A percentile compares a stretch with the other conserved stretches of the same genome.
These are phyloP conservation scores for Thunnus thynnus DNA, from an alignment of 2,113 vertebrate genomes.

Conservation along the genomic window DNA sequence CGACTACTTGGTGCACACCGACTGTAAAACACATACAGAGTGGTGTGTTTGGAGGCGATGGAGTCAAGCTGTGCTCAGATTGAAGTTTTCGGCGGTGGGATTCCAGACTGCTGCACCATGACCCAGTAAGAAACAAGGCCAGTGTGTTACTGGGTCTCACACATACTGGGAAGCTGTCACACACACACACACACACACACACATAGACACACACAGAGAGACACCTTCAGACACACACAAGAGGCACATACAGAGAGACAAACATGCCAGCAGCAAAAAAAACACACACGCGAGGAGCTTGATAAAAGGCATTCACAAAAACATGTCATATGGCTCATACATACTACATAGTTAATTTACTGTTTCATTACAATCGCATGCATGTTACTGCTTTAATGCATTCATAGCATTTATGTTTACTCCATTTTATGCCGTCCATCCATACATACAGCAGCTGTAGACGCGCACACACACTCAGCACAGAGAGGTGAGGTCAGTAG, in stretches of 20 bases:
- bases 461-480: constrained; percentile 3
- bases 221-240: constrained; percentile 22
- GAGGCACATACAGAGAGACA: neutral
- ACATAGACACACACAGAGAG: constrained; percentile 41
- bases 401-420: constrained; percentile 1
- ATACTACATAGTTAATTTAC: constrained; percentile 11
- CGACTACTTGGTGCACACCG: neutral
- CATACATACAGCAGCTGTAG: neutral
- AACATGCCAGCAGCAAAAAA: constrained; percentile 6
- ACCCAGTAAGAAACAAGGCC: constrained; percentile 79
- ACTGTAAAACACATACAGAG: constrained; percentile 21
- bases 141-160: constrained; percentile 74
- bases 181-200: constrained; percentile 46
- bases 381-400: constrained; percentile 3
- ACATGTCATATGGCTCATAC: constrained; percentile 11
- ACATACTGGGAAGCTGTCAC: constrained; percentile 39
- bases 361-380: constrained; percentile 2
- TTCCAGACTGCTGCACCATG: constrained; percentile 63
- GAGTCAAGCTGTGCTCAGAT: constrained; percentile 74
- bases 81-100: constrained; percentile 58
- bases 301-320: neutral
- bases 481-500: constrained; percentile 47
- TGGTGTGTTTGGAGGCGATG: constrained; percentile 43
- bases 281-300: neutral
- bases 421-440: neutral